Percentiles rank a stretch among this genome's conserved stretches.
These are phyloP conservation scores for Hyposmocoma kahamanoa DNA, from an alignment of 1,140 invertebrate species.

Conservation along the genomic window DNA sequence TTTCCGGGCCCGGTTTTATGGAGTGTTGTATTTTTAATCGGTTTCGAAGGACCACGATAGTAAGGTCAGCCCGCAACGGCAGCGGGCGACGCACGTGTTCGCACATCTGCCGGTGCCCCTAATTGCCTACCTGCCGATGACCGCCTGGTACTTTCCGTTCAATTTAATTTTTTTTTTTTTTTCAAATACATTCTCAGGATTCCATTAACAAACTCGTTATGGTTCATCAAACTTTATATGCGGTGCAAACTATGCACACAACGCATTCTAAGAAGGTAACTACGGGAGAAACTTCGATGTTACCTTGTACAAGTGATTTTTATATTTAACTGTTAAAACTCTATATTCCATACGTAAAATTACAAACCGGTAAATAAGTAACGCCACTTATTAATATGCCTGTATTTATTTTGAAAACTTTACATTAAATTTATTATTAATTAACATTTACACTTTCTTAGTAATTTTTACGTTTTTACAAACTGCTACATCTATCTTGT, in stretches of 20 bases:
- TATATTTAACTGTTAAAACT: too few relatives aligned
- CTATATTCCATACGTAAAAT: background rate
- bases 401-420: slow-evolving; percentile 19
- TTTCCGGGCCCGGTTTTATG: too few relatives aligned
- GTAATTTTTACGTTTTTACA: slow-evolving; percentile 10
- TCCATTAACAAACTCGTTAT: too few relatives aligned
- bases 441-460: slow-evolving; percentile 23
- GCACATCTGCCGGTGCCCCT: slow-evolving; percentile 39
- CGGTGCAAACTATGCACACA: too few relatives aligned
- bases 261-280: too few relatives aligned
- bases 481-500: background rate
- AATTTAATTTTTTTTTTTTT: background rate
- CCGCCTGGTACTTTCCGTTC: slow-evolving; percentile 15
- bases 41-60: too few relatives aligned
- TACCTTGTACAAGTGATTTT: too few relatives aligned
- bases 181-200: too few relatives aligned
- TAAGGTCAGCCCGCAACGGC: slow-evolving; percentile 6
- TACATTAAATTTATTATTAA: slow-evolving; percentile 15
- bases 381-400: slow-evolving; percentile 1
- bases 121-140: slow-evolving; percentile 30
- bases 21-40: too few relatives aligned
- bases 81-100: slow-evolving; percentile 28
- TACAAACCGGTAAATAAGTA: background rate
- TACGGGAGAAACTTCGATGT: too few relatives aligned
- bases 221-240: too few relatives aligned